A percentile compares a stretch with the other conserved stretches of the same genome.
These are phyloP conservation scores for Megalops atlanticus DNA, from an alignment of 2,113 vertebrate species.

Conservation along the genomic window DNA sequence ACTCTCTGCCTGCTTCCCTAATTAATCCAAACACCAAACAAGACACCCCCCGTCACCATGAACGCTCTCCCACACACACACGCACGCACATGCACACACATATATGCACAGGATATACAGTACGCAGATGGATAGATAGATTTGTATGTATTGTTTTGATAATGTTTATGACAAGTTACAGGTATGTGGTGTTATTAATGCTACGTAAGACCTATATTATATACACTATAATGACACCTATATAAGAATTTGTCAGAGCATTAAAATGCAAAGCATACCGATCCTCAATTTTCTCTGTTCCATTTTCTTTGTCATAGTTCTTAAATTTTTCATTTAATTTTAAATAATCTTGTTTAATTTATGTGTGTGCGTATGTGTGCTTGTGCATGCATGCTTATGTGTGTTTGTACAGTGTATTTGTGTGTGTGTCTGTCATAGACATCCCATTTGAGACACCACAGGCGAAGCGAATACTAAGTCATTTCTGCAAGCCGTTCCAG, in stretches of 20 bases:
- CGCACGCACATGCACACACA: constrained; percentile 26
- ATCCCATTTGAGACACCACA: too few relatives aligned
- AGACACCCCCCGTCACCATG: constrained; percentile 42
- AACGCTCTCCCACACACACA: constrained; percentile 14
- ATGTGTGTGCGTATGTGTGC: too few relatives aligned
- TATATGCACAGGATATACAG: neutral
- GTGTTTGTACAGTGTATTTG: constrained; percentile 7
- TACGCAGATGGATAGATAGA: too few relatives aligned
- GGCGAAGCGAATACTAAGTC: neutral
- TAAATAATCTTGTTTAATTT: too few relatives aligned
- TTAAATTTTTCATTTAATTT: too few relatives aligned
- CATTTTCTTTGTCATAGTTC: too few relatives aligned
- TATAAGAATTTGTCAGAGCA: too few relatives aligned
- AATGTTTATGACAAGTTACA: neutral
- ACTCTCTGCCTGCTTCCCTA: constrained; percentile 35
- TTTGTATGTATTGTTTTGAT: too few relatives aligned
- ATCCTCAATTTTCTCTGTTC: too few relatives aligned
- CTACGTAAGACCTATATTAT: neutral
- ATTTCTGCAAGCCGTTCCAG: neutral
- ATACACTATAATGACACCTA: too few relatives aligned
- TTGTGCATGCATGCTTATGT: constrained; percentile 14
- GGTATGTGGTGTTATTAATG: neutral
- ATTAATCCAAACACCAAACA: constrained; percentile 68
- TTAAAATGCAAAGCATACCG: too few relatives aligned
- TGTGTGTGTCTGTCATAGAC: neutral